Conservation (phyloP, 2,113 vertebrate species). For the Rhynchopsitta pachyrhyncha region DNA sequence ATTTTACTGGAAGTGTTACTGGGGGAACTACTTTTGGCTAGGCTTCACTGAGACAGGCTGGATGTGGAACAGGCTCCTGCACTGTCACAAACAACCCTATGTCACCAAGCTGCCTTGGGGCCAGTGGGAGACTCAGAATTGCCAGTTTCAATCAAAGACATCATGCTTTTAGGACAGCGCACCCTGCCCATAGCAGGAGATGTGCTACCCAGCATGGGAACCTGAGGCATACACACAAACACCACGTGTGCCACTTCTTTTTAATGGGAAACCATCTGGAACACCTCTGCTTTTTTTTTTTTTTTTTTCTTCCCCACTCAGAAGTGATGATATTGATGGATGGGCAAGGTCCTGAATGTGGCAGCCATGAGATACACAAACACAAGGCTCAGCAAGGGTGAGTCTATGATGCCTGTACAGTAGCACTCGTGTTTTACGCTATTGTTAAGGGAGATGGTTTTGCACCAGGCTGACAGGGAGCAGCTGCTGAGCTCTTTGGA, state of each 20-base stretch:
- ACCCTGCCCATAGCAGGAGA: neutral
- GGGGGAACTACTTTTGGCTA: neutral
- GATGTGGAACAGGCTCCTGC: neutral
- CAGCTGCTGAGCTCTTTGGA: constrained; percentile 39
- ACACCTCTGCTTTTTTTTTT: neutral
- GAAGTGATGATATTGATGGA: constrained; percentile 38
- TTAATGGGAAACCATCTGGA: neutral
- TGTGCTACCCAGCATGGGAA: neutral
- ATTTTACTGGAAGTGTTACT: neutral
- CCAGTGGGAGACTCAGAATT: neutral
- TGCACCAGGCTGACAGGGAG: constrained; percentile 34
- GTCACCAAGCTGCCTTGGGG: neutral
- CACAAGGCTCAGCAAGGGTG: neutral
- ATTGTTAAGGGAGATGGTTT: constrained; percentile 15
- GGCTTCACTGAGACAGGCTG: neutral
- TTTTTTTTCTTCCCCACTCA: neutral
- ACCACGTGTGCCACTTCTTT: neutral
- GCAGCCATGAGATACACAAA: constrained; percentile 13
- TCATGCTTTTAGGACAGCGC: neutral
- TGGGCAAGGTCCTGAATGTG: neutral
- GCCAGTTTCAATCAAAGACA: neutral
- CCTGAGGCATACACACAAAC: neutral
- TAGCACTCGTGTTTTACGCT: neutral
- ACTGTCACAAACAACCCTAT: neutral
- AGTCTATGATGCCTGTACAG: constrained; percentile 2